Evolutionary conservation across 2,113 vertebrate species (phyloP).

Genomic region (Dicerorhinus sumatrensis): DNA sequence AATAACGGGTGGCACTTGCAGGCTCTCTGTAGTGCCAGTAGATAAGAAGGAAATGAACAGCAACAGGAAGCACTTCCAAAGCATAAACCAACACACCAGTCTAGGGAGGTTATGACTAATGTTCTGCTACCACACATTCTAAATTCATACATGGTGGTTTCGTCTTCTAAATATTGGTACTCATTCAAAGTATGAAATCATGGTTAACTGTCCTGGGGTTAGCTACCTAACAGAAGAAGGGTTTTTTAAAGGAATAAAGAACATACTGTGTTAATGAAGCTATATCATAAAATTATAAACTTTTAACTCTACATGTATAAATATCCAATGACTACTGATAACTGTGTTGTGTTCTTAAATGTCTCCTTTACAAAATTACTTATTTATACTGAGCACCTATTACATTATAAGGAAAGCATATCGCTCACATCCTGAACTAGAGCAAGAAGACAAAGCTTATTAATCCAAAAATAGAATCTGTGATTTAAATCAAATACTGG

Average conservation of each 20-base stretch:
- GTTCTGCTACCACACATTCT: conserved; percentile 8
- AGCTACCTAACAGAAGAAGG: not conserved
- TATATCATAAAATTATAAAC: not conserved
- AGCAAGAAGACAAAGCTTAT: conserved; percentile 46
- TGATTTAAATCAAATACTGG: not conserved
- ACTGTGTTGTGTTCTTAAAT: not conserved
- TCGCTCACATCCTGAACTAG: not conserved
- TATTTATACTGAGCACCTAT: not conserved
- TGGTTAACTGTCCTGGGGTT: not conserved
- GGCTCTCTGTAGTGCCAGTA: conserved; percentile 54
- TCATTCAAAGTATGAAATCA: conserved; percentile 56
- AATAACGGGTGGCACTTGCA: conserved; percentile 70
- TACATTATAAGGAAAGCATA: not conserved
- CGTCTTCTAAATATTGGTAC: not conserved
- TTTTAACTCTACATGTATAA: not conserved
- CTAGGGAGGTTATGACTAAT: conserved; percentile 21
- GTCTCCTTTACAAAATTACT: conserved; percentile 11
- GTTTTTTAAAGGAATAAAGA: not conserved
- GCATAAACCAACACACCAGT: conserved; percentile 68
- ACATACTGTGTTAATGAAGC: not conserved
- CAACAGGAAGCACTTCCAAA: conserved; percentile 82
- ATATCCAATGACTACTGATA: not conserved
- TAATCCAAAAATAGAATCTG: not conserved
- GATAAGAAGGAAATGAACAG: conserved; percentile 58
- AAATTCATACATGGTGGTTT: conserved; percentile 46